phyloP scores from a whole-genome alignment of 1,140 invertebrate genomes.

The Colletes latitarsis region DNA sequence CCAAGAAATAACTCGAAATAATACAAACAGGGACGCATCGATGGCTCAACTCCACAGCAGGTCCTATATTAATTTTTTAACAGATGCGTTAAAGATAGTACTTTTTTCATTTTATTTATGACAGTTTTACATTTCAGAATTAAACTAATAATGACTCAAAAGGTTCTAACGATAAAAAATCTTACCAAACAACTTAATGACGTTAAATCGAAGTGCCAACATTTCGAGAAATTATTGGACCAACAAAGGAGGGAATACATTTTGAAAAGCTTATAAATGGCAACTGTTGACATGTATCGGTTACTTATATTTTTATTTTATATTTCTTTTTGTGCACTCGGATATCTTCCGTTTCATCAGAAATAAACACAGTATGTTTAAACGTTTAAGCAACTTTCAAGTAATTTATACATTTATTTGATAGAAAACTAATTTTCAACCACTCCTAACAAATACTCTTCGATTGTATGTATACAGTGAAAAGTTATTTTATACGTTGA shows the following conservation, averaged over 20 bases:
- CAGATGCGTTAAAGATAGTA: neutral
- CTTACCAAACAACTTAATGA: slow-evolving; percentile 86
- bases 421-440: slow-evolving; percentile 19
- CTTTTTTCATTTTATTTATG: slow-evolving; percentile 40
- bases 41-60: slow-evolving; percentile 77
- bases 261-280: slow-evolving; percentile 76
- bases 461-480: neutral
- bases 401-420: neutral
- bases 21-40: slow-evolving; percentile 68
- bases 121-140: slow-evolving; percentile 83
- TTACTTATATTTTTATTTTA: neutral
- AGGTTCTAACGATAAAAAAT: slow-evolving; percentile 87
- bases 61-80: slow-evolving; percentile 46
- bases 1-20: slow-evolving; percentile 71
- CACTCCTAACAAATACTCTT: slow-evolving; percentile 10
- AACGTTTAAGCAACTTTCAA: neutral
- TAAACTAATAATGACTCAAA: slow-evolving; percentile 88
- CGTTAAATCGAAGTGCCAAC: slow-evolving; percentile 86
- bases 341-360: neutral
- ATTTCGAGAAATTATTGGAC: slow-evolving; percentile 88
- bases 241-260: slow-evolving; percentile 88
- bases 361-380: slow-evolving; percentile 28
- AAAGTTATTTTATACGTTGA: slow-evolving; percentile 2
- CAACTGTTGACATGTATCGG: neutral
- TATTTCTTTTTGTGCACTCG: neutral